These are phyloP conservation scores for Campoplex nolae DNA, from an alignment of 2,888 invertebrate species.

Conservation along the genomic window DNA sequence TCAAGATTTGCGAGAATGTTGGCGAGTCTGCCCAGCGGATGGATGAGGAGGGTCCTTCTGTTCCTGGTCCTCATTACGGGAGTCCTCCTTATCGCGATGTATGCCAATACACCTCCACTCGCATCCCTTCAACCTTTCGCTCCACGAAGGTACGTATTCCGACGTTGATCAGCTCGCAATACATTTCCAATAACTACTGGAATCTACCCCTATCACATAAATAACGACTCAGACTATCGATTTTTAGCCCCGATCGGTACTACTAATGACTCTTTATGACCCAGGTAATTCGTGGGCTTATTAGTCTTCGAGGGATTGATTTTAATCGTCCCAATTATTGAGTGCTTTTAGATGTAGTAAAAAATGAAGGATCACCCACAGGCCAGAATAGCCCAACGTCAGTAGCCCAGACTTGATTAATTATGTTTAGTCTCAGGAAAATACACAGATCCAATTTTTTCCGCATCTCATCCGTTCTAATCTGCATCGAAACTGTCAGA, in stretches of 20 bases:
- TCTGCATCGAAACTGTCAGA: conserved; percentile 15
- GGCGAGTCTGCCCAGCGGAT: conserved; percentile 86
- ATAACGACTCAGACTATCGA: neutral
- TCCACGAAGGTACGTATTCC: conserved; percentile 78
- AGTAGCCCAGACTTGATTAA: neutral
- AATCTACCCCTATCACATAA: too few species aligned
- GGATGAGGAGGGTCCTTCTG: conserved; percentile 86
- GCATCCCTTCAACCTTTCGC: conserved; percentile 82
- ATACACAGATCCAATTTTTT: neutral
- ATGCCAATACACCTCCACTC: conserved; percentile 83
- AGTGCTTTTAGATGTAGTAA: neutral
- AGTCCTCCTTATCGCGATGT: conserved; percentile 85
- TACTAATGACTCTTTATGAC: neutral
- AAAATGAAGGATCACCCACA: neutral
- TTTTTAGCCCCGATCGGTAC: neutral
- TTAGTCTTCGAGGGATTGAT: neutral
- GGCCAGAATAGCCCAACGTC: neutral
- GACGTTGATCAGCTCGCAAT: neutral
- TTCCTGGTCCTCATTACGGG: conserved; percentile 85
- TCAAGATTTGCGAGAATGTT: conserved; percentile 82
- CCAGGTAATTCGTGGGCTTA: neutral
- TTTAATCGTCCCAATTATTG: neutral
- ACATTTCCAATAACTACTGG: neutral
- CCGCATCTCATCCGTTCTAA: conserved; percentile 9
- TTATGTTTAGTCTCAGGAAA: neutral